Conservation (phyloP, 2,113 vertebrate genomes). For the Egretta garzetta region DNA sequence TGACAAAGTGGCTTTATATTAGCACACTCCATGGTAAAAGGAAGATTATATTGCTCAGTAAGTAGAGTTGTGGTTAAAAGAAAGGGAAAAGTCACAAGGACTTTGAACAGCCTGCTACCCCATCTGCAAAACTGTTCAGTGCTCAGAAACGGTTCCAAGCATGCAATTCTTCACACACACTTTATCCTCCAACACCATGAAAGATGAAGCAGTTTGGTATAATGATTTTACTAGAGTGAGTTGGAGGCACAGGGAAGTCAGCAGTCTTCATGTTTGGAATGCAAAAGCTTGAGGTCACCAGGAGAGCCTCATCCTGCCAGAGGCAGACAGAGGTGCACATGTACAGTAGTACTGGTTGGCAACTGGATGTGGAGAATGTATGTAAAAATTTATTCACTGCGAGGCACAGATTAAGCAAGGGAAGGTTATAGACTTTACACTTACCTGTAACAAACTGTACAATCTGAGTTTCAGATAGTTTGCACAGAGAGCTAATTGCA, state of each 20-base stretch:
- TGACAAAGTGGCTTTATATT: constrained; percentile 59
- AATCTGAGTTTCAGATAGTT: constrained; percentile 52
- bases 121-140: constrained; percentile 14
- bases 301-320: constrained; percentile 20
- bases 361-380: neutral
- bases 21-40: neutral
- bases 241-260: neutral
- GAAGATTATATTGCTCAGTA: constrained; percentile 7
- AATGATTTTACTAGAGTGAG: neutral
- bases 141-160: neutral
- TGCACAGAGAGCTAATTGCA: constrained; percentile 3
- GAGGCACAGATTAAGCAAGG: neutral
- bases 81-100: neutral
- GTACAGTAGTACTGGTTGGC: neutral
- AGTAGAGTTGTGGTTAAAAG: constrained; percentile 9
- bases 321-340: neutral
- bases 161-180: neutral
- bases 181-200: neutral
- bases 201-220: neutral
- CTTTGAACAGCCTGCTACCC: neutral
- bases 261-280: neutral
- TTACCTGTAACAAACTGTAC: neutral
- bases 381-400: neutral
- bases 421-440: neutral
- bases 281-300: neutral